phyloP scores from a whole-genome alignment of 2,888 invertebrate genomes.

The Caenorhabditis macrosperma region DNA sequence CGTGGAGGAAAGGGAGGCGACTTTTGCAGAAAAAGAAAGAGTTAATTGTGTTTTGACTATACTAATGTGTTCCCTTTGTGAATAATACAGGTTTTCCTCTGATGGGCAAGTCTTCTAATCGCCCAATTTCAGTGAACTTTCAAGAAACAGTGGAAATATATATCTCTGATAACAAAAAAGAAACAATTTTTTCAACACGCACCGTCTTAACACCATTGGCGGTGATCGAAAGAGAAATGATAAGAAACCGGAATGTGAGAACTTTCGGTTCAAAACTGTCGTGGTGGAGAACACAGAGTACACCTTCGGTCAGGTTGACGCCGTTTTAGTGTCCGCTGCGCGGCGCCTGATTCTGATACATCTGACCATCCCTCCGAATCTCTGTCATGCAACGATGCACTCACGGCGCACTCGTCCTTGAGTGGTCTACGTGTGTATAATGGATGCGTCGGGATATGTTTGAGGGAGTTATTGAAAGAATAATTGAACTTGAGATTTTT shows the following conservation, averaged over 20 bases:
- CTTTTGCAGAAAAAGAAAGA: background rate
- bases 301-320: too few relatives aligned
- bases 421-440: conserved; percentile 3
- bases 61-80: conserved; percentile 1
- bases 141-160: background rate
- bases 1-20: background rate
- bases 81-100: background rate
- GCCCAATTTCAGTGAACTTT: background rate
- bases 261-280: background rate
- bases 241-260: background rate
- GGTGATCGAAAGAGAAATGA: background rate
- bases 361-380: background rate
- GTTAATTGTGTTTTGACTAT: conserved; percentile 22
- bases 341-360: conserved; percentile 14
- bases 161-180: background rate
- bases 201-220: background rate
- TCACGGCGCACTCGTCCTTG: conserved; percentile 15
- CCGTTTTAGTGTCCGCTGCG: conserved; percentile 1
- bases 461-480: too few relatives aligned
- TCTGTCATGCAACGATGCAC: conserved; percentile 22
- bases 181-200: background rate
- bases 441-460: conserved; percentile 1
- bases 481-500: background rate
- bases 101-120: background rate
- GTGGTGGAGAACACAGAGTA: background rate